A percentile compares a stretch with the other conserved stretches of the same genome.
Conservation (phyloP, 2,888 invertebrate genomes). For the Noctuana brunneofusca region DNA sequence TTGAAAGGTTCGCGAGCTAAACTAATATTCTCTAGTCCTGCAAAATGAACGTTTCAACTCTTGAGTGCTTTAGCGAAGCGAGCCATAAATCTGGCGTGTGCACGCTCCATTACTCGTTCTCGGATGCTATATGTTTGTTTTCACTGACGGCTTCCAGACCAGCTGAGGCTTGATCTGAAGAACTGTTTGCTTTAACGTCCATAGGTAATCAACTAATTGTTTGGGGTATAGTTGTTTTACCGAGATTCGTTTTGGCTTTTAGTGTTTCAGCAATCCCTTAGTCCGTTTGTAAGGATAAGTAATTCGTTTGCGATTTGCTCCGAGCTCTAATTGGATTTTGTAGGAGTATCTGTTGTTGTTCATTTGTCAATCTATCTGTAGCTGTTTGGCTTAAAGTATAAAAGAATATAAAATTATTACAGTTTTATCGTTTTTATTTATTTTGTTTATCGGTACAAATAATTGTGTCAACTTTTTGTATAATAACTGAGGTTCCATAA, state of each 20-base stretch:
- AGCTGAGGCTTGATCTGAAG: constrained; percentile 31
- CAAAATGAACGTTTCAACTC: constrained; percentile 51
- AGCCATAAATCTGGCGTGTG: constrained; percentile 51
- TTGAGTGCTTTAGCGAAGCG: constrained; percentile 47
- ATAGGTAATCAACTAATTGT: constrained; percentile 33
- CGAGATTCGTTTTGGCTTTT: background rate
- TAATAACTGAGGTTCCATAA: too few species aligned
- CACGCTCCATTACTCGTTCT: constrained; percentile 50
- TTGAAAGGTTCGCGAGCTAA: constrained; percentile 44
- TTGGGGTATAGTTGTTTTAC: constrained; percentile 2
- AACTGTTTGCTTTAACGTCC: constrained; percentile 21
- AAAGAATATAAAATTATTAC: too few species aligned
- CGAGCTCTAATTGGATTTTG: too few species aligned
- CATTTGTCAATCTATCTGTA: too few species aligned
- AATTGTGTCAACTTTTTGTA: too few species aligned
- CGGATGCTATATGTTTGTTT: constrained; percentile 35
- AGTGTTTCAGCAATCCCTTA: background rate
- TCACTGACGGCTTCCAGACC: constrained; percentile 29
- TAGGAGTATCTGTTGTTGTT: too few species aligned
- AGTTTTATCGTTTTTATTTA: too few species aligned
- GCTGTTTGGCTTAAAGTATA: too few species aligned
- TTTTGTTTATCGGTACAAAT: too few species aligned
- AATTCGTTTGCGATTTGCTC: too few species aligned
- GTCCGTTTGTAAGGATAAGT: background rate
- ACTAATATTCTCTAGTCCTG: constrained; percentile 47